Evolutionary conservation across 2,113 vertebrate genomes (phyloP), one percentile per base, ranked within the genome.

Genomic region (Sitta europaea): DNA sequence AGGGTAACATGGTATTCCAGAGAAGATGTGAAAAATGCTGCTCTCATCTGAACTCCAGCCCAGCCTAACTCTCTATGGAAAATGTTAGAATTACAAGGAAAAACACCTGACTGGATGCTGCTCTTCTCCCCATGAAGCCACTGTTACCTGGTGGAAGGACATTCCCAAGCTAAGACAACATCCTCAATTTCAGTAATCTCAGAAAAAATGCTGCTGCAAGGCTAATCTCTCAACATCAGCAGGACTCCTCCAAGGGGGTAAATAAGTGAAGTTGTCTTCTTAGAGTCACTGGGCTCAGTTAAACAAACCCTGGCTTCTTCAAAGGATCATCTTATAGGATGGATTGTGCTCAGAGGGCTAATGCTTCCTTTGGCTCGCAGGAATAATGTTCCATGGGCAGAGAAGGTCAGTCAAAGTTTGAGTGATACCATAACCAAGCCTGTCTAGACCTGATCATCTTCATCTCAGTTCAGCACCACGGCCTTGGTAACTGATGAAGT

Each of bases 371-470:
- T 95, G 87, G 82, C 66, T 57, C 31, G 61, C 38, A 47, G 79
- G 59, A 96, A 72, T 81, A 90, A 75, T 6, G 35, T 73, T 92
- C 36, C 59, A 61, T 21, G 61, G 61, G 73, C 9, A 59, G 33
- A 51, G 63, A 93, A 85, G 43, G 51, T 81, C 59, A 82, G 65
- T 67, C 9, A 35, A 87, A 90, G 67, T 86, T 87, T 93, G 92
- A 86, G 58, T 20, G 81, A 94, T 88, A 62, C 59, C 43, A 62
- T 78, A 92, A 95, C 63, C 76, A 94, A 94, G 42, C 29, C 88
- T 57, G 35, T 81, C 94, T 92, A 97, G 61, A 97, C 90, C 86
- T 51, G 61, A 92, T 59, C 76, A 86, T 80, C 88, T 87, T 89
- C 82, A 55, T 66, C 62, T 83, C 35, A 62, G 36, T 21, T n/a